Evolutionary conservation across 2,797 vertebrate genomes (phyloP).

Genomic region (Hapalemur alaotrensis): DNA sequence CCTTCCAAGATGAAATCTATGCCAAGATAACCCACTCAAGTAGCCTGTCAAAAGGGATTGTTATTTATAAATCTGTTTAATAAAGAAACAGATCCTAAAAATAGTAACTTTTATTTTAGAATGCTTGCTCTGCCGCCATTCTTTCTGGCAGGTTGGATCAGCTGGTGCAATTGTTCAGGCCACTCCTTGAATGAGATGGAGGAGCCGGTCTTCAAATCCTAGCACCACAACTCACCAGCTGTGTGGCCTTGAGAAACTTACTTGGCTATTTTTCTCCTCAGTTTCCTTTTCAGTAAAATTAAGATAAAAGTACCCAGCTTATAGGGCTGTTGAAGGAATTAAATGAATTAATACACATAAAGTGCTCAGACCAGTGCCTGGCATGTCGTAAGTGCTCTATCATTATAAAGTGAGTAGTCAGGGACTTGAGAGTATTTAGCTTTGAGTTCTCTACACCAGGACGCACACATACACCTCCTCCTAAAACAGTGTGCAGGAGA

Average conservation of each 20-base stretch:
- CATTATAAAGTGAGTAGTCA: background rate
- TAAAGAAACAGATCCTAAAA: background rate
- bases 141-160: background rate
- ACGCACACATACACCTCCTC: background rate
- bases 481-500: background rate
- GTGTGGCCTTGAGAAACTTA: background rate
- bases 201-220: background rate
- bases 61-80: conserved; percentile 1
- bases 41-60: background rate
- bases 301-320: background rate
- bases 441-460: background rate
- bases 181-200: background rate
- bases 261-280: background rate
- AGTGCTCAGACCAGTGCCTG: background rate
- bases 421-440: background rate
- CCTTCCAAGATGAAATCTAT: background rate
- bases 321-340: background rate
- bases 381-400: background rate
- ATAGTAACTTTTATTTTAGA: conserved; percentile 14
- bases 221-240: background rate
- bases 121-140: background rate
- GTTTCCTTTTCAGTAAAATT: conserved; percentile 18
- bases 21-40: conserved; percentile 16
- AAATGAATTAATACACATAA: background rate
- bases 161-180: background rate